phyloP scores from a whole-genome alignment of 2,113 vertebrate species.

The Xiphias gladius region DNA sequence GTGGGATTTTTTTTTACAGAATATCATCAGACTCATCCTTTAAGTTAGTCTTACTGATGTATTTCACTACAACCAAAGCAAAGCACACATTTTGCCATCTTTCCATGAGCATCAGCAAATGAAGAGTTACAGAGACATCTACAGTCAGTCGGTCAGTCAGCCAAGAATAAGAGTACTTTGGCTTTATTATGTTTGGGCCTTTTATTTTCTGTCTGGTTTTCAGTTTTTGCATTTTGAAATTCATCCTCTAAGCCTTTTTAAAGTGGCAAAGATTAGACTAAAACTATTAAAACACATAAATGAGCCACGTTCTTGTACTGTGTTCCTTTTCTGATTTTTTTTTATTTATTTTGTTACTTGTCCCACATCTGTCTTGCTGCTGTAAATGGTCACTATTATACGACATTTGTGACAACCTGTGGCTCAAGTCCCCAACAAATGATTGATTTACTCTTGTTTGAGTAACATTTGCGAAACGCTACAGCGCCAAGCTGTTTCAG shows the following conservation, averaged over 20 bases:
- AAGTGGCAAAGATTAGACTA: background rate
- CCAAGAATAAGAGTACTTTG: background rate
- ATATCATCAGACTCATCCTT: background rate
- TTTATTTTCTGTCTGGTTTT: background rate
- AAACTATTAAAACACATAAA: background rate
- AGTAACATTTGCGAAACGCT: background rate
- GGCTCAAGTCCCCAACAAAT: background rate
- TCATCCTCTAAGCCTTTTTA: background rate
- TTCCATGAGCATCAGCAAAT: background rate
- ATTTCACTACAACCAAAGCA: background rate
- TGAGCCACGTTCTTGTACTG: background rate
- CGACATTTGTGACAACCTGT: background rate
- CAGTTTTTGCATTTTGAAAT: background rate
- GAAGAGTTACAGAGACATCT: background rate
- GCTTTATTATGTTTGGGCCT: background rate
- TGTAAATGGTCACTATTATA: background rate
- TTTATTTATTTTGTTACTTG: background rate
- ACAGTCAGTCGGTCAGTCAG: background rate
- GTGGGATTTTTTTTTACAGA: background rate
- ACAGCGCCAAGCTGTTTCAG: background rate
- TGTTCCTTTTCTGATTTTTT: background rate
- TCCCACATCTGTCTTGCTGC: background rate
- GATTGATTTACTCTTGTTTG: background rate
- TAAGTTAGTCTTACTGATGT: background rate
- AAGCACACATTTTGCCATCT: background rate